These are phyloP conservation scores for Sarcophaga variegata DNA, from an alignment of 2,888 invertebrate genomes.

Conservation along the genomic window DNA sequence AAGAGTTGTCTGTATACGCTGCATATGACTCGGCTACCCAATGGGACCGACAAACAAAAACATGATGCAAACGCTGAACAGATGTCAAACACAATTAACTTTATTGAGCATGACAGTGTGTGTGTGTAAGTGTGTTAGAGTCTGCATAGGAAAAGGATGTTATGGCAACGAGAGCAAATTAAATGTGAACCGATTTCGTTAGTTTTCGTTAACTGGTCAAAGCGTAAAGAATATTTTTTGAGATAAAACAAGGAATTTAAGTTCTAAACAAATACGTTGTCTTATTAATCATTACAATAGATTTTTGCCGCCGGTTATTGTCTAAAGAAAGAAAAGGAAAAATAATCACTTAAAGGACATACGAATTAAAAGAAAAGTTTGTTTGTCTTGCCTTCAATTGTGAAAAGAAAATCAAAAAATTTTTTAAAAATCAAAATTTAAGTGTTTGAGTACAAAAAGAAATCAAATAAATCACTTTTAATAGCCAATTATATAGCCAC, in stretches of 20 bases:
- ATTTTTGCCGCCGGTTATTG: slow-evolving; percentile 58
- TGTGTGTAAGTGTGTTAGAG: not conserved
- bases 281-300: slow-evolving; percentile 10
- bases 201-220: slow-evolving; percentile 57
- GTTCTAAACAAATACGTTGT: slow-evolving; percentile 26
- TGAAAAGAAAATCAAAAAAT: not conserved
- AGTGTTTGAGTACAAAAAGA: slow-evolving; percentile 14
- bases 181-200: slow-evolving; percentile 19
- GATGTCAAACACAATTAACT: slow-evolving; percentile 59
- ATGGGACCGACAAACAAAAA: not conserved
- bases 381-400: too few species aligned
- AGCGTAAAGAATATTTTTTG: slow-evolving; percentile 32
- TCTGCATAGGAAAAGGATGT: slow-evolving; percentile 23
- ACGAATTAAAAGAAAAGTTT: too few species aligned
- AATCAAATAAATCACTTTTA: slow-evolving; percentile 39
- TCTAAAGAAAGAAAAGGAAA: not conserved
- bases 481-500: slow-evolving; percentile 14
- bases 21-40: not conserved
- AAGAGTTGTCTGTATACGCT: not conserved
- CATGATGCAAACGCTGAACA: slow-evolving; percentile 4
- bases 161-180: not conserved
- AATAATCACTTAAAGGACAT: not conserved
- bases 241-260: not conserved
- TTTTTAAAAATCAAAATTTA: slow-evolving; percentile 4
- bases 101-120: slow-evolving; percentile 54